phyloP scores from a whole-genome alignment of 2,113 vertebrate species.

The Tursiops truncatus region DNA sequence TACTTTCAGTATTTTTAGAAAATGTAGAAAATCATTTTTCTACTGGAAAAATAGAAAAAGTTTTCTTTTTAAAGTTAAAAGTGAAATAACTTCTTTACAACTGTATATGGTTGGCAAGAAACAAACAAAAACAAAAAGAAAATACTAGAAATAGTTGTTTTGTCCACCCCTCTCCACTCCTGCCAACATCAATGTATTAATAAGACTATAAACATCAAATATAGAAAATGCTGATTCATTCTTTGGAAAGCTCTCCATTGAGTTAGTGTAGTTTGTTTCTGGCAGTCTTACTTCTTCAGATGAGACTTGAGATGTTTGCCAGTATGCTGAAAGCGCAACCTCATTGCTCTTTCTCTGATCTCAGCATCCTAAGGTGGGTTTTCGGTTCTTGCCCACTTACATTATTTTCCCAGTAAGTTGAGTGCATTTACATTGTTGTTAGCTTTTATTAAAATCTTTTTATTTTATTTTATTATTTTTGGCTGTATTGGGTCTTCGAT shows the following conservation, averaged over 20 bases:
- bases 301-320: not conserved
- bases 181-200: not conserved
- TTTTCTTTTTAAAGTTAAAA: not conserved
- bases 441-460: no score
- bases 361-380: not conserved
- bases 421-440: conserved; percentile 4
- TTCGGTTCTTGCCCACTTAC: not conserved
- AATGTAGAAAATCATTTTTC: not conserved
- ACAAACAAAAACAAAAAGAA: not conserved
- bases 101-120: not conserved
- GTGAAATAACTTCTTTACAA: not conserved
- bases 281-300: not conserved
- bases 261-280: not conserved
- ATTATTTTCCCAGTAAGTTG: conserved; percentile 27
- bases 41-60: not conserved
- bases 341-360: not conserved
- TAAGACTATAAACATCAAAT: conserved; percentile 15
- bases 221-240: conserved; percentile 26
- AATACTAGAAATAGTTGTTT: not conserved
- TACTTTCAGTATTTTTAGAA: not conserved
- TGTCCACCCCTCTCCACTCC: not conserved
- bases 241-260: not conserved
- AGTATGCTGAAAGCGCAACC: not conserved
- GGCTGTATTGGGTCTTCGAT: no score
- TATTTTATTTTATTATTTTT: no score